These are phyloP conservation scores for Melipona bicolor DNA, from an alignment of 2,888 invertebrate genomes.

Conservation along the genomic window DNA sequence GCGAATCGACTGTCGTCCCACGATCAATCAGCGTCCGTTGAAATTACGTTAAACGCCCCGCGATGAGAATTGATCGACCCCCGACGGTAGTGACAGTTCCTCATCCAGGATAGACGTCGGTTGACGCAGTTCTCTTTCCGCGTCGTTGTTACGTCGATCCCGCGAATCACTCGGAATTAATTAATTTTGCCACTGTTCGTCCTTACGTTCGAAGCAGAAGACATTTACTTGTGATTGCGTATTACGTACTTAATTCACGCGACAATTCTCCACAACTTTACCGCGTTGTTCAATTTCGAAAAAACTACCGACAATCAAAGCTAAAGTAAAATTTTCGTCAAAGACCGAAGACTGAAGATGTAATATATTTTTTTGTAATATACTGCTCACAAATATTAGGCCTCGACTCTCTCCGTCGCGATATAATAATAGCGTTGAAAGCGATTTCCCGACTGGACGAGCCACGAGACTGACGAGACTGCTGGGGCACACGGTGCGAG, in stretches of 20 bases:
- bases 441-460: constrained; percentile 58
- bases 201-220: too few relatives aligned
- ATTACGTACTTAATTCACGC: too few relatives aligned
- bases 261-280: too few relatives aligned
- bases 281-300: too few relatives aligned
- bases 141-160: not conserved
- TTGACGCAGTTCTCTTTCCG: constrained; percentile 28
- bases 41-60: constrained; percentile 48
- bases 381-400: constrained; percentile 21
- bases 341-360: too few relatives aligned
- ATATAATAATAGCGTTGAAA: constrained; percentile 61
- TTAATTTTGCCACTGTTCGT: not conserved
- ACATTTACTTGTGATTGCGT: too few relatives aligned
- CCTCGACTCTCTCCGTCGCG: constrained; percentile 60
- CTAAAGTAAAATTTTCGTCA: too few relatives aligned
- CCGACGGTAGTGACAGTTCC: not conserved
- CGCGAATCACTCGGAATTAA: not conserved
- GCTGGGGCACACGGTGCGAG: not conserved
- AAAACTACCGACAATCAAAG: too few relatives aligned
- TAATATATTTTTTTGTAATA: too few relatives aligned
- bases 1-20: constrained; percentile 33
- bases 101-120: constrained; percentile 20
- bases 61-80: constrained; percentile 47
- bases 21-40: constrained; percentile 50
- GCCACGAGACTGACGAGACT: not conserved